Evolutionary conservation across 2,888 invertebrate genomes (phyloP).

Genomic region (Plebejus anna): DNA sequence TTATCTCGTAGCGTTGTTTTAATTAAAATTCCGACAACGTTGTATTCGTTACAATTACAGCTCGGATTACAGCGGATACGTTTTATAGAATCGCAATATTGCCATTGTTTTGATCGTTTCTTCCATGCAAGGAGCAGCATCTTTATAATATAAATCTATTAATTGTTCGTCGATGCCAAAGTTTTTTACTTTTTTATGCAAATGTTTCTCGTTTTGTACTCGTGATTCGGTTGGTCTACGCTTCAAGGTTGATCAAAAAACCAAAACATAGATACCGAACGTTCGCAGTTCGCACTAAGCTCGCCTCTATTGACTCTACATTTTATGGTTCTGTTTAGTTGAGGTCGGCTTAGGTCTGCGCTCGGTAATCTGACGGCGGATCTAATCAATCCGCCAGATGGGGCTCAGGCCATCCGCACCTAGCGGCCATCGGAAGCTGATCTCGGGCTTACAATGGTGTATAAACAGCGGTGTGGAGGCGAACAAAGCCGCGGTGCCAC

Average conservation of each 20-base stretch:
- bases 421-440: slow-evolving; percentile 37
- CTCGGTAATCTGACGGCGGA: slow-evolving; percentile 1
- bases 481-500: slow-evolving; percentile 60
- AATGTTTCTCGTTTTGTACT: slow-evolving; percentile 1
- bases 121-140: neutral
- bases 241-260: neutral
- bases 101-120: neutral
- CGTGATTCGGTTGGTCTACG: neutral
- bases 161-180: neutral
- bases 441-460: slow-evolving; percentile 64
- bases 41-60: neutral
- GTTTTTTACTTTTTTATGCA: neutral
- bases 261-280: neutral
- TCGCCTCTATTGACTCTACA: neutral
- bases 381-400: neutral
- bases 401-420: neutral
- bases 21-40: slow-evolving; percentile 24
- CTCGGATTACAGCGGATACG: slow-evolving; percentile 15
- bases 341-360: neutral
- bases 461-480: slow-evolving; percentile 69
- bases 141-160: neutral
- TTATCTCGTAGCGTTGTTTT: slow-evolving; percentile 25
- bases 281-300: neutral
- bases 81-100: neutral
- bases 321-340: neutral